A percentile compares a stretch with the other conserved stretches of the same genome.
phyloP scores from a whole-genome alignment of 2,113 vertebrate species.

The Oceanodroma tethys region DNA sequence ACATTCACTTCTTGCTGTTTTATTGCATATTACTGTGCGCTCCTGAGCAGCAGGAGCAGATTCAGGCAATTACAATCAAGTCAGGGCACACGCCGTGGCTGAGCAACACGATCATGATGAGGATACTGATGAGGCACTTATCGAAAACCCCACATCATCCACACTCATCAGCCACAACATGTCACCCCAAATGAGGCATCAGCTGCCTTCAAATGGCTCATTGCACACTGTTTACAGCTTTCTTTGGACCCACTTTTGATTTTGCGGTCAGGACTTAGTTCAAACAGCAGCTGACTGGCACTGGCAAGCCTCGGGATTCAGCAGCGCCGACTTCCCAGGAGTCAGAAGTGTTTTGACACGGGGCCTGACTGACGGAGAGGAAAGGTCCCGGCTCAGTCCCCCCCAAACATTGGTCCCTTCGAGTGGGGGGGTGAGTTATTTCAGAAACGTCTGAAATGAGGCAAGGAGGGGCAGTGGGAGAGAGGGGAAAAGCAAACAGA shows the following conservation, averaged over 20 bases:
- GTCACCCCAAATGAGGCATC: constrained; percentile 85
- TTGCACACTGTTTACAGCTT: constrained; percentile 86
- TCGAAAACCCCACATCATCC: constrained; percentile 91
- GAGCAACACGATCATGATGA: constrained; percentile 95
- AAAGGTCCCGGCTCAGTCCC: constrained; percentile 36
- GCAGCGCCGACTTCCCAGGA: constrained; percentile 28
- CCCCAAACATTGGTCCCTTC: neutral
- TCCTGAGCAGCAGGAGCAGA: constrained; percentile 98
- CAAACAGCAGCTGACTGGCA: constrained; percentile 77
- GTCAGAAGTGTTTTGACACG: constrained; percentile 24
- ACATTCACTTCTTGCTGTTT: constrained; percentile 91
- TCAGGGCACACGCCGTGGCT: constrained; percentile 98
- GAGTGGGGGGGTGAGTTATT: constrained; percentile 9
- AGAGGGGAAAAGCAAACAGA: neutral
- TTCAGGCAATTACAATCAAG: constrained; percentile 99
- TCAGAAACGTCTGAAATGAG: neutral
- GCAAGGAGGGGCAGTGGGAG: neutral
- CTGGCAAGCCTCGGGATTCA: constrained; percentile 12
- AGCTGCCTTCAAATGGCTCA: constrained; percentile 82
- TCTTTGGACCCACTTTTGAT: constrained; percentile 89
- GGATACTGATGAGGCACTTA: constrained; percentile 99
- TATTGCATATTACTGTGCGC: constrained; percentile 93
- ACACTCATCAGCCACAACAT: constrained; percentile 87
- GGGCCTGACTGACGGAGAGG: neutral
- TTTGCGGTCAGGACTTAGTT: constrained; percentile 78